Conservation (phyloP, 1,140 invertebrate species). For the Arctopsyche grandis region DNA sequence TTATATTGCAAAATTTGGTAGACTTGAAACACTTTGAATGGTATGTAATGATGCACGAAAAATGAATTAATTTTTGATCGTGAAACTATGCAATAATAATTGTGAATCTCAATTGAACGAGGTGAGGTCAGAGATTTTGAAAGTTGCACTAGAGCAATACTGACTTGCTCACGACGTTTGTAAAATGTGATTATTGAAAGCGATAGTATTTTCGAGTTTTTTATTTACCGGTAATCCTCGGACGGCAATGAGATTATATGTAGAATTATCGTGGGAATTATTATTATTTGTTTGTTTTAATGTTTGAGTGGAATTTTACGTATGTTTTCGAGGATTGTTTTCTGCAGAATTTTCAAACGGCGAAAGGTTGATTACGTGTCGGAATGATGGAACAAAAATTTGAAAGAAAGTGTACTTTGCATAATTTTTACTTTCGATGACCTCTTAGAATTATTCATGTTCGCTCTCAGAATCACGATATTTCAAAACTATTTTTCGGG, state of each 20-base stretch:
- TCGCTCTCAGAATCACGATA: not conserved
- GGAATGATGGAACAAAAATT: not conserved
- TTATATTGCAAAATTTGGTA: too few species aligned
- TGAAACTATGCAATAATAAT: slow-evolving; percentile 8
- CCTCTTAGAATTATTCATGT: slow-evolving; percentile 21
- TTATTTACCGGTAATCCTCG: too few species aligned
- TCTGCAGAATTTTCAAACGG: not conserved
- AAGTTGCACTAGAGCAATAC: not conserved
- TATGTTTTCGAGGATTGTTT: not conserved
- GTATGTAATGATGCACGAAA: too few species aligned
- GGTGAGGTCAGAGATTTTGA: slow-evolving; percentile 2
- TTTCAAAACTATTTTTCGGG: too few species aligned
- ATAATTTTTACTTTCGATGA: slow-evolving; percentile 39
- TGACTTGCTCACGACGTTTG: not conserved
- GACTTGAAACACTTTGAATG: too few species aligned
- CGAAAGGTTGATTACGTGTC: slow-evolving; percentile 37
- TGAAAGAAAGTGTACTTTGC: slow-evolving; percentile 30
- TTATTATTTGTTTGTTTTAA: not conserved
- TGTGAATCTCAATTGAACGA: slow-evolving; percentile 1
- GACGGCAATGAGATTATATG: too few species aligned
- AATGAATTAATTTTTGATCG: not conserved
- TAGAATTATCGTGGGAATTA: not conserved
- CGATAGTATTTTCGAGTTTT: too few species aligned
- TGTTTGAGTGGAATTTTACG: not conserved
- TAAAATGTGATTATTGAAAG: not conserved